Base-by-base conservation (phyloP, 1,140 invertebrate species). In the Akabosia matsudoensis region DNA sequence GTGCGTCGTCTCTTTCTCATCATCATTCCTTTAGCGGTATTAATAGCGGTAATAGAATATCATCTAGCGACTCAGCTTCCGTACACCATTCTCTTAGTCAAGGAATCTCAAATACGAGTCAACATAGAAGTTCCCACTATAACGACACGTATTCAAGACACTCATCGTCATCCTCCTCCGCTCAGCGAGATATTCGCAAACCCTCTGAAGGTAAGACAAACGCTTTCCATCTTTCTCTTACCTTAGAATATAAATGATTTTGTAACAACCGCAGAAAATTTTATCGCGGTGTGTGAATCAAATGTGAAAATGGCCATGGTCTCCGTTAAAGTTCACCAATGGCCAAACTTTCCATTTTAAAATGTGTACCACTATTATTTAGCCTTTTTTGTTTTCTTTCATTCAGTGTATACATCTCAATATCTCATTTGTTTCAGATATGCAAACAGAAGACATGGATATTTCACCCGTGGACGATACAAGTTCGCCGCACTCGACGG, bases 401-500 rank as follows among this genome's bases (percentile, higher is more conserved):
- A n/a, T n/a, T n/a, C n/a, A n/a, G n/a, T n/a, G n/a, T n/a, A n/a
- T n/a, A n/a, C n/a, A n/a, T n/a, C n/a, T n/a, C n/a, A n/a, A n/a
- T 45, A 45, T 45, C 7, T 45, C 10, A 56, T 56, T 72, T 22
- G 56, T 24, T 45, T 14, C 33, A 79, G 79, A 79, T 56, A 67
- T 76, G 54, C 79, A 79, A 78, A 51, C 78, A 30, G 80, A 81
- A 76, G 80, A 79, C 74, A 81, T 81, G 80, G 80, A 81, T 54
- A 81, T 81, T 76, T 81, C 78, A 1, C 80, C 80, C 28, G 70
- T 76, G 70, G 80, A 81, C 10, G 79, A 79, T 61, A 75, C 70
- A 30, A 76, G 51, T 74, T 80, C 79, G 30, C 76, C 79, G 30
- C 16, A 75, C 30, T 34, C 76, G 7, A 70, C 30, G 33, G 78